A percentile compares a stretch with the other conserved stretches of the same genome.
Evolutionary conservation across 1,140 invertebrate species (phyloP).

Genomic region (Drosophila ambigua): DNA sequence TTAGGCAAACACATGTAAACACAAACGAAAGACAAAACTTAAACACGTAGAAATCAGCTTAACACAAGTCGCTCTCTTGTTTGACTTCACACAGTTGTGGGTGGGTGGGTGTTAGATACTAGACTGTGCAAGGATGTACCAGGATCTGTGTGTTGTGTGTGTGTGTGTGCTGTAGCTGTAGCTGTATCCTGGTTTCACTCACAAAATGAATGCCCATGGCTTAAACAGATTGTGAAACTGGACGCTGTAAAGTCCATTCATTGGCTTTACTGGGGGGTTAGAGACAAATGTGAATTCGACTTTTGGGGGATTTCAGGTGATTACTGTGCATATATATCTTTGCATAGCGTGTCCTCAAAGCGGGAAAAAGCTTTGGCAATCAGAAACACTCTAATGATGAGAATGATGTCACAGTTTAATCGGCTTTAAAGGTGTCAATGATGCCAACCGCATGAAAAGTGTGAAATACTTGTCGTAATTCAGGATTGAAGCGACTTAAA

Average conservation of each 20-base stretch:
- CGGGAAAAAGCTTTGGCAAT: not conserved
- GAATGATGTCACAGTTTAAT: too few species aligned
- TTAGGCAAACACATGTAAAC: conserved; percentile 66
- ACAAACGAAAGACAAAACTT: conserved; percentile 69
- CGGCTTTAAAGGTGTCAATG: too few species aligned
- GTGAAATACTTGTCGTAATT: not conserved
- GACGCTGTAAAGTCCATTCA: conserved; percentile 27
- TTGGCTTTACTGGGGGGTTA: conserved; percentile 5
- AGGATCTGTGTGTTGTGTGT: not conserved
- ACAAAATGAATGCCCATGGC: conserved; percentile 35
- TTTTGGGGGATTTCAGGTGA: conserved; percentile 4
- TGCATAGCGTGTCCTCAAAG: not conserved
- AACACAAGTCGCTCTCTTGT: conserved; percentile 58
- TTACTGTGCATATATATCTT: not conserved
- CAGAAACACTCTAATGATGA: too few species aligned
- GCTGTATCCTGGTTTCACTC: conserved; percentile 21
- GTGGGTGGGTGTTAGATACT: not conserved
- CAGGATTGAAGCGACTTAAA: conserved; percentile 46
- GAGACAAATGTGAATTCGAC: conserved; percentile 33
- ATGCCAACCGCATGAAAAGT: too few species aligned
- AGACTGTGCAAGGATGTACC: not conserved
- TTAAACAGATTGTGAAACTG: conserved; percentile 31
- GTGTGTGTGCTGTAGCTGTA: not conserved
- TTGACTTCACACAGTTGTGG: conserved; percentile 50
- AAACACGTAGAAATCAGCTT: conserved; percentile 71